phyloP scores from a whole-genome alignment of 2,113 vertebrate species.

The Riparia riparia region DNA sequence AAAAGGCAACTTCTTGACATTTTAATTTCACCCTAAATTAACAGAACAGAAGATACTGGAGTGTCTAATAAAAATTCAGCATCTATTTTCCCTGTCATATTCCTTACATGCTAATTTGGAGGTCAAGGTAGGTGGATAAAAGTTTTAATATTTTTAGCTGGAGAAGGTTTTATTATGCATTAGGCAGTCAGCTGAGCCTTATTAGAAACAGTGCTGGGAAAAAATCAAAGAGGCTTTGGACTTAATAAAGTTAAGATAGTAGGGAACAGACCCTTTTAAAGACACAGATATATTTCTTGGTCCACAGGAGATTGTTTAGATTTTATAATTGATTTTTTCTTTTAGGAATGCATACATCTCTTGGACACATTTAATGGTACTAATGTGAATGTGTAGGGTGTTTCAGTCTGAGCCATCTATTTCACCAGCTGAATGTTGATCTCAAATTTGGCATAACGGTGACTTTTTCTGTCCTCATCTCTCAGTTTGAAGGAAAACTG shows the following conservation, averaged over 20 bases:
- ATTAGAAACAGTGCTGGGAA: background rate
- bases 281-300: background rate
- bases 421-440: background rate
- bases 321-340: background rate
- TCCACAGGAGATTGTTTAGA: background rate
- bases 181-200: background rate
- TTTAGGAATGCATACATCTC: background rate
- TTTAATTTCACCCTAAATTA: background rate
- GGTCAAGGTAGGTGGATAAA: background rate
- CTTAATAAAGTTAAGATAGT: background rate
- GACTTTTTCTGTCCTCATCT: background rate
- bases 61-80: slow-evolving; percentile 17
- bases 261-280: background rate
- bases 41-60: background rate
- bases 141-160: background rate
- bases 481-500: background rate
- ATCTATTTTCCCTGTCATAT: background rate
- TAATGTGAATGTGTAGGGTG: rapidly evolving
- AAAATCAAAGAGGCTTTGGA: background rate
- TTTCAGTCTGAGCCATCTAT: background rate
- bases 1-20: background rate
- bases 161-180: background rate
- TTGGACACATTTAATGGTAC: background rate
- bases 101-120: background rate
- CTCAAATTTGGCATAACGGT: background rate